Evolutionary conservation across 1,140 invertebrate species (phyloP).

Genomic region (Zaprionus africanus): DNA sequence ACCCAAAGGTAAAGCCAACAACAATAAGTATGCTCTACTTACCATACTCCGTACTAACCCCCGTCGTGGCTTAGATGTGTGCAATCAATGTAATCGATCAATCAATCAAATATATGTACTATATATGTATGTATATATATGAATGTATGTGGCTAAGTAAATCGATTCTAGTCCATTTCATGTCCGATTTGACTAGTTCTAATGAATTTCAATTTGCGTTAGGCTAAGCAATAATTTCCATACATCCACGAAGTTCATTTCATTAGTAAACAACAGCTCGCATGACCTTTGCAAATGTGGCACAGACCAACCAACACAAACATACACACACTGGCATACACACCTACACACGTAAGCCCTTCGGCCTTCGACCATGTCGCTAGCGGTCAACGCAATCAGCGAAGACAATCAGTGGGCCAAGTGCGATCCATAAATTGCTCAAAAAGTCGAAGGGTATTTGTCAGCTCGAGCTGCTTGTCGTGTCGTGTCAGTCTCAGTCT

Average conservation of each 20-base stretch:
- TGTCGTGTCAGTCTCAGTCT: slow-evolving; percentile 38
- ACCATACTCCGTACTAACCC: slow-evolving; percentile 19
- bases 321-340: slow-evolving; percentile 8
- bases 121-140: background rate
- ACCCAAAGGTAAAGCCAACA: slow-evolving; percentile 70
- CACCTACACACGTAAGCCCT: slow-evolving; percentile 60
- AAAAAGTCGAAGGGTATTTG: slow-evolving; percentile 80
- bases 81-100: slow-evolving; percentile 38
- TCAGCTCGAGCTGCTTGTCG: slow-evolving; percentile 64
- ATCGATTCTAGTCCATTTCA: background rate
- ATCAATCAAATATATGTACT: slow-evolving; percentile 8
- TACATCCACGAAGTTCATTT: background rate
- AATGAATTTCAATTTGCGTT: background rate
- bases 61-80: slow-evolving; percentile 36
- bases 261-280: slow-evolving; percentile 36
- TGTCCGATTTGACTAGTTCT: background rate
- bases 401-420: slow-evolving; percentile 71
- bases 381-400: slow-evolving; percentile 66
- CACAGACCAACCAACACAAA: slow-evolving; percentile 39
- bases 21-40: slow-evolving; percentile 33
- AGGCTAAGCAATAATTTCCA: slow-evolving; percentile 26
- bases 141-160: background rate
- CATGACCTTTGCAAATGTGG: slow-evolving; percentile 69
- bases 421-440: slow-evolving; percentile 75
- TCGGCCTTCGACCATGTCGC: slow-evolving; percentile 60